Base-by-base conservation (phyloP, 2,888 invertebrate genomes). In the Lymantria dispar region DNA sequence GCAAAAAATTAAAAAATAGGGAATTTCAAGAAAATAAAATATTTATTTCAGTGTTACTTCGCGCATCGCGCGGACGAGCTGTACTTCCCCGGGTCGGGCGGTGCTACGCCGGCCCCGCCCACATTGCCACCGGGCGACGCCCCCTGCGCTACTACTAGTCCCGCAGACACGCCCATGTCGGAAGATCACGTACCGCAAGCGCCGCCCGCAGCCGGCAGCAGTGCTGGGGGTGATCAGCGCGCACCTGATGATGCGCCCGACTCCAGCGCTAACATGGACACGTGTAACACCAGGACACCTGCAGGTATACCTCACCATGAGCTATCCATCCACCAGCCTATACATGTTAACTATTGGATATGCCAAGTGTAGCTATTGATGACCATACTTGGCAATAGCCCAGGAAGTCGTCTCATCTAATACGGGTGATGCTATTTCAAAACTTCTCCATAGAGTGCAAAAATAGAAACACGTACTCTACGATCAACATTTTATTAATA, bases 51-150 rank as follows among this genome's bases (percentile, higher is more conserved):
- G 78, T 96, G 96, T 64, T 98, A 98, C 83, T 96, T 98, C 78
- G 93, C 94, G 3, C 94, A 95, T 42, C 93, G 97, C 45, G 94
- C 95, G 0, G 94, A 95, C 77, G 95, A 95, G 72, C 78, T 96
- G 39, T 93, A 94, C 73, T 95, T 96, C 76, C 86, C 86, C 8
- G 77, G 79, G 9, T 78, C 79, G 31, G 68, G 72, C 1, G 64
- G 66, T 39, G 69, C 46, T n/a, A 70, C 79, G 3, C 71, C 74
- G 15, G 73, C 72, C 68, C 83, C 76, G 68, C 78, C 48, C 43
- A 50, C 50, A 33, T 52, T 49, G 55, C 33, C 47, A 52, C 41
- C 47, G 48, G 48, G 50, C 11, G 42, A 50, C 13, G 31, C 43
- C 15, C 30, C 56, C 45, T 56, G 31, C 55, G 39, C 54, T 40